Base-by-base conservation (phyloP, 2,113 vertebrate species). In the Ageneiosus marmoratus region DNA sequence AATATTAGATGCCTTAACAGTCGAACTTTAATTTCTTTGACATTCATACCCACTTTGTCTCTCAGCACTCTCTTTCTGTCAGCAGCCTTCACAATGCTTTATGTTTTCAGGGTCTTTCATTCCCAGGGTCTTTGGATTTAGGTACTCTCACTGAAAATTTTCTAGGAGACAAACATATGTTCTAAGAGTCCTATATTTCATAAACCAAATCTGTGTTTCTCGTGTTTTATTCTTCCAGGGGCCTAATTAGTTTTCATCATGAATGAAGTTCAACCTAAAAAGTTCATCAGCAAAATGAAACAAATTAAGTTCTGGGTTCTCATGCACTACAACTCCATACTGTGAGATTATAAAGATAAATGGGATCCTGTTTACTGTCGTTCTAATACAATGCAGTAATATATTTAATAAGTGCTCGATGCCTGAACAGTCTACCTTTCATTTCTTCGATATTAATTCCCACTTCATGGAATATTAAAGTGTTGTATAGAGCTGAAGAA, bases 391-490 rank as follows among this genome's bases (percentile, higher is more conserved):
- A n/a, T n/a, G n/a, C n/a, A n/a, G n/a, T n/a, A n/a, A n/a, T n/a
- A n/a, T n/a, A n/a, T n/a, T n/a, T n/a, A n/a, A n/a, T n/a, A n/a
- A n/a, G n/a, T n/a, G n/a, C n/a, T n/a, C n/a, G n/a, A n/a, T n/a
- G n/a, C n/a, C n/a, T n/a, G n/a, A n/a, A 44, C 12, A 44, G 12
- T 12, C 20, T 0, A 24, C 12, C 2, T 29, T 50, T 73, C 50
- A 73, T 50, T 50, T 29, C 46, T 32, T 50, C 16, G 3, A 50
- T 15, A 20, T 74, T 51, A 2, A 32, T 51, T 74, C 72, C 48
- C 72, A 7, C n/a, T n/a, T n/a, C n/a, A n/a, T n/a, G n/a, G n/a
- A n/a, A 51, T 32, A 74, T 74, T 51, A 70, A 48, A 73, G 69
- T 48, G 13, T 27, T 27, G 24, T 5, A 55, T 16, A 24, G 18